Conservation (phyloP, 1,140 invertebrate species). For the Aradophagus sp. region DNA sequence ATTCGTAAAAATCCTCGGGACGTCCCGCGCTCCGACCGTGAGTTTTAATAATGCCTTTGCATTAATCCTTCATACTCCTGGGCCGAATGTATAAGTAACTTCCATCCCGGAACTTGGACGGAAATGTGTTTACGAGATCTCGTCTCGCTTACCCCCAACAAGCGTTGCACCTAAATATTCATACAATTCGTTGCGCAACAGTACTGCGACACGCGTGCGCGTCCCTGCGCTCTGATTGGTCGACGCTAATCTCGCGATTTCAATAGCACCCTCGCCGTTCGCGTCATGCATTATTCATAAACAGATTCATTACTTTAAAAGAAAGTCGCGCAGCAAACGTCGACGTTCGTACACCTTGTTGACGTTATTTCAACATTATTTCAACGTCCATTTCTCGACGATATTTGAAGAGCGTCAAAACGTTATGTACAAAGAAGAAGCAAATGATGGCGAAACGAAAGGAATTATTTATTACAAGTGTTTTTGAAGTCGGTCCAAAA, state of each 20-base stretch:
- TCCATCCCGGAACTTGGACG: conserved; percentile 41
- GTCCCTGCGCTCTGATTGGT: conserved; percentile 10
- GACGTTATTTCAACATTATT: too few relatives aligned
- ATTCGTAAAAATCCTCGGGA: conserved; percentile 15
- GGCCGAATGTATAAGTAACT: conserved; percentile 44
- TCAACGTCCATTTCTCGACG: too few relatives aligned
- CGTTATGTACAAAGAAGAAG: too few relatives aligned
- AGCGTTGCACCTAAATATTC: conserved; percentile 44
- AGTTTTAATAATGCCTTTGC: conserved; percentile 47
- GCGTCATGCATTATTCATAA: conserved; percentile 3
- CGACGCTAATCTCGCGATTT: conserved; percentile 20
- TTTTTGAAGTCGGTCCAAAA: too few relatives aligned
- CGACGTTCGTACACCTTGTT: too few relatives aligned
- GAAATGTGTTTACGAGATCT: conserved; percentile 48
- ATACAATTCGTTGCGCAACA: conserved; percentile 35
- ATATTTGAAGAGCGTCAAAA: too few relatives aligned
- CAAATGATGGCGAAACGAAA: too few relatives aligned
- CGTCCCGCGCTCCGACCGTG: conserved; percentile 8
- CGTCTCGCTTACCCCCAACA: conserved; percentile 33
- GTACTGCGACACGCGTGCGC: conserved; percentile 24
- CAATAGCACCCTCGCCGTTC: conserved; percentile 7
- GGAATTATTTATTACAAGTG: too few relatives aligned
- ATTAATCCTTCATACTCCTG: conserved; percentile 46
- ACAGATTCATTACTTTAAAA: not conserved
- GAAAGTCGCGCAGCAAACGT: too few relatives aligned